Base-by-base conservation (phyloP, 37 sponge, comb jelly and placozoan genomes). In the Spongia lamella region DNA sequence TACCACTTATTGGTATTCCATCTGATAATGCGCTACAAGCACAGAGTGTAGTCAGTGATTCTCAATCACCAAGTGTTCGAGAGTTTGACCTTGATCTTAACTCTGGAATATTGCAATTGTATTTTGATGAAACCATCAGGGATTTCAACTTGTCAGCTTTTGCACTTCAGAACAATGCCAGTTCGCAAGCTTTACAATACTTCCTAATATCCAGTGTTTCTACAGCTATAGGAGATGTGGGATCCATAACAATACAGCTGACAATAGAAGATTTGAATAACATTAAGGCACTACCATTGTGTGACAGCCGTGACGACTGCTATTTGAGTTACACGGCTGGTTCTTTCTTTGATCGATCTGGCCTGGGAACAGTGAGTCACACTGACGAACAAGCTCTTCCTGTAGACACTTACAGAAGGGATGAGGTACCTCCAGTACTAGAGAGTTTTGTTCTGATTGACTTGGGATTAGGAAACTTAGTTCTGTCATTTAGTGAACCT, bases 401-500 rank as follows among this genome's bases (percentile, higher is more conserved):
- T 43, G 47, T 43, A 43, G 47, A 43, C 9, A 9, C 5, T 13
- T 86, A 73, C 40, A 38, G 29, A 31, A 55, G 15, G 21, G 93
- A 92, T 47, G 36, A 53, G 38, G 89, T 70, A 17, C 13, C 63
- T 56, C 93, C 93, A 52, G 33, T 3, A 25, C 72, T 93, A 13
- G 54, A 61, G 0, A 53, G 61, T 17, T 93, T 93, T 27, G 36
- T 61, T 22, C 38, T 40, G 1, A 66, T 95, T 34, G 70, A 91
- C 39, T 30, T 91, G 1, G 77, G 53, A 43, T 54, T 60, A 37
- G 89, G 92, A 65, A 63, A 50, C 20, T 20, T 95, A 19, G 53
- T 38, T 38, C 67, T 95, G 26, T 35, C 35, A 33, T 95, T 95
- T 72, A 79, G 76, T 43, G 96, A 95, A 56, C 88, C 92, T 19